Conservation (phyloP, 2,888 invertebrate species). For the Melolontha melolontha region DNA sequence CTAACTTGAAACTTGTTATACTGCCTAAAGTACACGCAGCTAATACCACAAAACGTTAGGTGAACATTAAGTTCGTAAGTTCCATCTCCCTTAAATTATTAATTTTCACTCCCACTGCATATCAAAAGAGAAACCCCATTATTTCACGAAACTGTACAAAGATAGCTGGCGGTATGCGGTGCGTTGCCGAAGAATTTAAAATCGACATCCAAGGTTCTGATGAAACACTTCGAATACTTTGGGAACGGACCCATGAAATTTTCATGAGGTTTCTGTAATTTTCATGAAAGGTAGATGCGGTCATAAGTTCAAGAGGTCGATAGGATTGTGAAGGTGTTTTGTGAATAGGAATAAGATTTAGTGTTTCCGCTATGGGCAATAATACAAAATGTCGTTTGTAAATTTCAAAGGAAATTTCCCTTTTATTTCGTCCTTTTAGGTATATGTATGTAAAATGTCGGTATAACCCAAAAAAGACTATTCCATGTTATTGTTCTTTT, state of each 20-base stretch:
- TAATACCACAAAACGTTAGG: constrained; percentile 14
- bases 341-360: constrained; percentile 31
- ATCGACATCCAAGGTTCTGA: constrained; percentile 18
- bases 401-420: constrained; percentile 15
- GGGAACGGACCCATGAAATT: constrained; percentile 39
- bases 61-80: constrained; percentile 6
- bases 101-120: constrained; percentile 19
- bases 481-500: not conserved
- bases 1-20: too few relatives aligned
- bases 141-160: constrained; percentile 4
- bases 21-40: too few relatives aligned
- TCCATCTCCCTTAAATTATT: constrained; percentile 22
- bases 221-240: constrained; percentile 29
- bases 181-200: constrained; percentile 27
- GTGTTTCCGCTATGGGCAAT: constrained; percentile 22
- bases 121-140: constrained; percentile 17
- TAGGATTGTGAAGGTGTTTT: constrained; percentile 33
- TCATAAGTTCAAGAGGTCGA: constrained; percentile 32
- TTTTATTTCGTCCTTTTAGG: constrained; percentile 1
- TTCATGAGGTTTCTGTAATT: constrained; percentile 43
- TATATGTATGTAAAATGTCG: constrained; percentile 23
- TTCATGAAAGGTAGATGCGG: constrained; percentile 40
- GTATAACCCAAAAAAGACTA: not conserved
- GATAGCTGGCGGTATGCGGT: constrained; percentile 8
- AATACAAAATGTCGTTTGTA: constrained; percentile 31